Conservation (phyloP, 2,113 vertebrate species). For the Sminthopsis crassicaudata region DNA sequence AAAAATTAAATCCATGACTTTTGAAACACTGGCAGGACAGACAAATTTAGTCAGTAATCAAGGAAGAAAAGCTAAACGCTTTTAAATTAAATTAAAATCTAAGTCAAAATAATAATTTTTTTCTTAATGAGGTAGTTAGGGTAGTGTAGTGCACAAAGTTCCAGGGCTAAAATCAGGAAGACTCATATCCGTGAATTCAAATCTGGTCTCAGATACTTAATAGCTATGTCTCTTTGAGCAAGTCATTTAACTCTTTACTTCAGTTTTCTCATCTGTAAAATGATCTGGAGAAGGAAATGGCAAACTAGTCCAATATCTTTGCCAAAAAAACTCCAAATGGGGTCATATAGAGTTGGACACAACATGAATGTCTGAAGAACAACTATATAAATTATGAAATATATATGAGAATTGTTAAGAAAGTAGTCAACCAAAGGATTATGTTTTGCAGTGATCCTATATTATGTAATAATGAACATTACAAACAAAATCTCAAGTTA, state of each 20-base stretch:
- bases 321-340: neutral
- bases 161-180: neutral
- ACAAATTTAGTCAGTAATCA: constrained; percentile 9
- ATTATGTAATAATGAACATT: constrained; percentile 10
- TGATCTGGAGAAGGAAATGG: neutral
- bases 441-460: constrained; percentile 3
- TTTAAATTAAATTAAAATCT: neutral
- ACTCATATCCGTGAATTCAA: neutral
- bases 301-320: neutral
- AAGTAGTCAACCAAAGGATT: constrained; percentile 29
- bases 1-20: neutral
- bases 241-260: neutral
- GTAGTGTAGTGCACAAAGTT: neutral
- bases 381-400: neutral
- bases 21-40: neutral
- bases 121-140: neutral
- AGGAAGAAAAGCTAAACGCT: neutral
- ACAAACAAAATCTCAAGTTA: constrained; percentile 13
- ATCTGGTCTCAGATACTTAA: neutral
- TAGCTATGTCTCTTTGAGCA: neutral
- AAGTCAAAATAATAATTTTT: neutral
- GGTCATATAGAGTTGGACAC: neutral
- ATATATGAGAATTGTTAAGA: constrained; percentile 7
- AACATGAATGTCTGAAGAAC: neutral
- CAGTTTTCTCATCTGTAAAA: neutral